Evolutionary conservation across 2,888 invertebrate species (phyloP).

Genomic region (Lasioglossum morio): DNA sequence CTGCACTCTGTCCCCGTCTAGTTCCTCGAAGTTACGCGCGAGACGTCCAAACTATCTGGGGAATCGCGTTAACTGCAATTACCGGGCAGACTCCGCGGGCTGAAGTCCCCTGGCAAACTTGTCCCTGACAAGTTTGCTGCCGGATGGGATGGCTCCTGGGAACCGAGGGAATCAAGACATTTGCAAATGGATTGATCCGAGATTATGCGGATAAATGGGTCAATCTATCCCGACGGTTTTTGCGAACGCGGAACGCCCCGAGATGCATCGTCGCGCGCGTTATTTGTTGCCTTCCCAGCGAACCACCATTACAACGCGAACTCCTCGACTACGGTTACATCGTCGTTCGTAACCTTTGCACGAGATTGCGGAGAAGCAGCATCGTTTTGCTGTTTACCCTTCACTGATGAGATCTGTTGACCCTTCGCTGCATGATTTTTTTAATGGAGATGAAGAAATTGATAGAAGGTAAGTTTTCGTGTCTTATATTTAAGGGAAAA

Average conservation of each 20-base stretch:
- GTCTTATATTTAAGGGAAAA: no score
- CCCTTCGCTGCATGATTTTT: no score
- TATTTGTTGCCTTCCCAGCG: background rate
- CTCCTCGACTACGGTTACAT: background rate
- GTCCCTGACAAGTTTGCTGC: conserved; percentile 23
- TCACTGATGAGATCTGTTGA: no score
- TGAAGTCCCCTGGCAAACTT: conserved; percentile 52
- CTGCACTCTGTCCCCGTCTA: conserved; percentile 11
- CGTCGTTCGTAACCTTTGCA: no score
- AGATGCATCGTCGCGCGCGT: background rate
- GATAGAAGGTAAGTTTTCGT: no score
- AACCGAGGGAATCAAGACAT: conserved; percentile 9
- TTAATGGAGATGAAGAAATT: no score
- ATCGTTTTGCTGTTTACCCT: no score
- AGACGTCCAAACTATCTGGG: conserved; percentile 54
- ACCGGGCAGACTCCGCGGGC: conserved; percentile 47
- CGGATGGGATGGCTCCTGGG: conserved; percentile 28
- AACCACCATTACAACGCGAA: background rate
- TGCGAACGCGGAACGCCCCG: background rate
- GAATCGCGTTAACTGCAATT: conserved; percentile 68
- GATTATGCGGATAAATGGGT: conserved; percentile 1
- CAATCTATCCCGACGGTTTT: background rate
- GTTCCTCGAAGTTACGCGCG: conserved; percentile 51
- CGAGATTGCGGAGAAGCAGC: no score
- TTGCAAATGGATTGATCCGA: background rate